phyloP scores from a whole-genome alignment of 2,888 invertebrate genomes.

The Pteria penguin region DNA sequence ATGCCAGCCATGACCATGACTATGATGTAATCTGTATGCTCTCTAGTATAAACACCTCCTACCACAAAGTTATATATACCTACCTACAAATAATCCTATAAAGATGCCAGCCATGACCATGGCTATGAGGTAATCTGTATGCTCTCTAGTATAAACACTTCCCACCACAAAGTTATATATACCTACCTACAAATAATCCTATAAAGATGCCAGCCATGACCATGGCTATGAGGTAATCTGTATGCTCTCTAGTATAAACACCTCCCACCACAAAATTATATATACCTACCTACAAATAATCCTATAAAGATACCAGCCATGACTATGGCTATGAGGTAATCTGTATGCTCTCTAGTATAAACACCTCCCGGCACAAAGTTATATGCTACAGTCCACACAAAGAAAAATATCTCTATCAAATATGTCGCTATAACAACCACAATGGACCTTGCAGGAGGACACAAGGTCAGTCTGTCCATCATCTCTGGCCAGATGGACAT shows the following conservation, averaged over 20 bases:
- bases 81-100: too few relatives aligned
- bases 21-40: too few relatives aligned
- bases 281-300: constrained; percentile 62
- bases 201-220: too few relatives aligned
- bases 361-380: constrained; percentile 80
- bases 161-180: too few relatives aligned
- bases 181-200: too few relatives aligned
- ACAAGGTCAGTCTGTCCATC: constrained; percentile 67
- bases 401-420: constrained; percentile 76
- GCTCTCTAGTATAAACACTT: too few relatives aligned
- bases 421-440: constrained; percentile 72
- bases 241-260: not conserved
- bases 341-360: constrained; percentile 79
- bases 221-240: too few relatives aligned
- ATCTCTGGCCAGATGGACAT: constrained; percentile 78
- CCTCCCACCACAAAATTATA: not conserved
- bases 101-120: too few relatives aligned
- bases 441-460: constrained; percentile 72
- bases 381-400: constrained; percentile 80
- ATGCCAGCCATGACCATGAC: too few relatives aligned
- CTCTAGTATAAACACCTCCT: too few relatives aligned
- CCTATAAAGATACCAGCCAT: constrained; percentile 67
- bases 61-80: too few relatives aligned
- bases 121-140: too few relatives aligned
- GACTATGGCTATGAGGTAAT: constrained; percentile 72